phyloP scores from a whole-genome alignment of 1,140 invertebrate species.

The Trichomalopsis sarcophagae region DNA sequence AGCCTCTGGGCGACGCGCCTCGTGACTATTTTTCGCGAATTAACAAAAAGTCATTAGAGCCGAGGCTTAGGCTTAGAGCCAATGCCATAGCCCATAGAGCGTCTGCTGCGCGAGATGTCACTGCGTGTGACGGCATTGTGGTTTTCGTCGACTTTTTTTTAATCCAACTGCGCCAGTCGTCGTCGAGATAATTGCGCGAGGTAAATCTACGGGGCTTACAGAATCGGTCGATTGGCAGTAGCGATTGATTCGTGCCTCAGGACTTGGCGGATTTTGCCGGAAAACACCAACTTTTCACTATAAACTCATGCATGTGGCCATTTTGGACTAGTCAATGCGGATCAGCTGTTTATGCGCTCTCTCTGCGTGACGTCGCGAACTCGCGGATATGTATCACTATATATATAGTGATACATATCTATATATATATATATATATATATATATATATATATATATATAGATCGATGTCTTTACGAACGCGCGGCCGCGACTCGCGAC shows the following conservation, averaged over 20 bases:
- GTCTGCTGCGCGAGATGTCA: conserved; percentile 66
- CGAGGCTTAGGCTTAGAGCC: conserved; percentile 9
- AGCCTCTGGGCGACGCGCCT: not conserved
- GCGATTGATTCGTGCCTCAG: conserved; percentile 51
- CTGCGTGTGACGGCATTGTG: conserved; percentile 38
- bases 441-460: too few species aligned
- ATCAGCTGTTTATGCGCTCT: conserved; percentile 61
- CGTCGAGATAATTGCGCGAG: not conserved
- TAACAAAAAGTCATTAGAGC: conserved; percentile 38
- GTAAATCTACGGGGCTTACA: conserved; percentile 13
- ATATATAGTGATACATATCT: too few species aligned
- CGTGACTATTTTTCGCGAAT: conserved; percentile 32
- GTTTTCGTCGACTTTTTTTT: not conserved
- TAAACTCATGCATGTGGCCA: conserved; percentile 57
- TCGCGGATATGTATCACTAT: too few species aligned
- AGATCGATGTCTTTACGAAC: too few species aligned
- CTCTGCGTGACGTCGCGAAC: not conserved
- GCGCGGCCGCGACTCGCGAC: too few species aligned
- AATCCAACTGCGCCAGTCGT: not conserved
- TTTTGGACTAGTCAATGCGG: conserved; percentile 57
- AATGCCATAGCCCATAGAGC: conserved; percentile 51
- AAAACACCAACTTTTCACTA: conserved; percentile 58
- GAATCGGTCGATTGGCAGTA: conserved; percentile 36
- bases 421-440: too few species aligned
- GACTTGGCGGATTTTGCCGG: conserved; percentile 56